Conservation (phyloP, 1,140 invertebrate species). For the Drosophila parabipectinata region DNA sequence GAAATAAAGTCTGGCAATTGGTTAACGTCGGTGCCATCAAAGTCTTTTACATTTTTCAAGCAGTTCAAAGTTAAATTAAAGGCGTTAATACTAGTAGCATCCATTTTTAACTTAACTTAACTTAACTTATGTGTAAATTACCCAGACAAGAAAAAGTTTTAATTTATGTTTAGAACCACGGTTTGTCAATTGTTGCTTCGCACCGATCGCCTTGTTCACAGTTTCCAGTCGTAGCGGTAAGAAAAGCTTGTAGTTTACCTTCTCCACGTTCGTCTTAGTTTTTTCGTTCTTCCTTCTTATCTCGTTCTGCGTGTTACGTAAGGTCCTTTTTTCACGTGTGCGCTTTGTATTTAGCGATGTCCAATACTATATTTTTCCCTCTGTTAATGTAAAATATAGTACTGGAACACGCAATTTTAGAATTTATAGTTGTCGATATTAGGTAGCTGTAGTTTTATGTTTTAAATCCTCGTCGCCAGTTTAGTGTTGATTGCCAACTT, state of each 20-base stretch:
- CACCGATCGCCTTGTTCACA: too few relatives aligned
- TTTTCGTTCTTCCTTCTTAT: not conserved
- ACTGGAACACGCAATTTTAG: not conserved
- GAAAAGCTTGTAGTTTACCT: too few relatives aligned
- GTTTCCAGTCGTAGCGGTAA: too few relatives aligned
- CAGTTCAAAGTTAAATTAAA: not conserved
- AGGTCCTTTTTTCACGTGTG: not conserved
- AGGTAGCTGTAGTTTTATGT: slow-evolving; percentile 1
- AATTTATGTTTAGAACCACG: too few relatives aligned
- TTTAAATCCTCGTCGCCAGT: not conserved
- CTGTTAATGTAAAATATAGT: not conserved
- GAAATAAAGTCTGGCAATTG: too few relatives aligned
- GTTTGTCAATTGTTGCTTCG: too few relatives aligned
- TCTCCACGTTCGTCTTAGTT: not conserved
- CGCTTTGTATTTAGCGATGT: not conserved
- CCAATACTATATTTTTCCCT: not conserved
- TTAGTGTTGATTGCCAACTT: too few relatives aligned
- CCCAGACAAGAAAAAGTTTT: too few relatives aligned
- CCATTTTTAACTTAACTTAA: not conserved
- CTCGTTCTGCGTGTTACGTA: not conserved
- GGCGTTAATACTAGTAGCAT: not conserved
- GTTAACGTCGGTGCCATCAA: too few relatives aligned
- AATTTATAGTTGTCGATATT: not conserved
- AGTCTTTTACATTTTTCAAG: too few relatives aligned
- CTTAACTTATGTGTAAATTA: not conserved